Evolutionary conservation across 2,113 vertebrate species (phyloP).

Genomic region (Tretioscincus oriximinensis): DNA sequence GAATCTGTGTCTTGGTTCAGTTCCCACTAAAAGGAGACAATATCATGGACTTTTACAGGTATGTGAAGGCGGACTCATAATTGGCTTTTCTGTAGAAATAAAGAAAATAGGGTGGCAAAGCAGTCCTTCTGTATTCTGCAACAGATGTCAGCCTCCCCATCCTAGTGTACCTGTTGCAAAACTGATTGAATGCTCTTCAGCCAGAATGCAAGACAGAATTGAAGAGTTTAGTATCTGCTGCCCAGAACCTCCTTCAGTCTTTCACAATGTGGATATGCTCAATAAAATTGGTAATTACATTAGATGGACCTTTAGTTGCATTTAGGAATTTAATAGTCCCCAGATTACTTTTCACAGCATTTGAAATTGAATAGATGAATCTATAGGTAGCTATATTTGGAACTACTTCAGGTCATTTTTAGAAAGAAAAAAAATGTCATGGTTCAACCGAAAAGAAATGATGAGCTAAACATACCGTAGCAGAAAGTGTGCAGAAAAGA

Average conservation of each 20-base stretch:
- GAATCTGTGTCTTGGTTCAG: too few relatives aligned
- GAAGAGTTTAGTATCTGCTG: not conserved
- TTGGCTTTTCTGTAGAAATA: too few relatives aligned
- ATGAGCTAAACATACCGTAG: not conserved
- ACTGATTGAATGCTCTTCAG: not conserved
- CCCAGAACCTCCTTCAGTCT: not conserved
- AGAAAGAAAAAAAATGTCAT: not conserved
- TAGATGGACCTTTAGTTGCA: not conserved
- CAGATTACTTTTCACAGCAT: not conserved
- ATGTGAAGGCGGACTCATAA: too few relatives aligned
- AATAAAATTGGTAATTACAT: conserved; percentile 11
- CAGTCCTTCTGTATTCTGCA: not conserved
- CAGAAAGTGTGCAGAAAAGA: not conserved
- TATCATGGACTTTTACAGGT: too few relatives aligned
- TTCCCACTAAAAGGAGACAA: too few relatives aligned
- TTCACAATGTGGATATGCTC: not conserved
- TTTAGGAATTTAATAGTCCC: conserved; percentile 7
- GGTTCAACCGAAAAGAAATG: not conserved
- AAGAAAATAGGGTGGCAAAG: too few relatives aligned
- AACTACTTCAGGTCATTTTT: not conserved
- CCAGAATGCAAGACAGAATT: not conserved
- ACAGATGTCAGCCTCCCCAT: not conserved
- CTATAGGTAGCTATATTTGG: not conserved
- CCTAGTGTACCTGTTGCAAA: not conserved
- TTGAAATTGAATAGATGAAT: not conserved